Evolutionary conservation across 2,113 vertebrate species (phyloP).

Genomic region (Trogon melanurus): DNA sequence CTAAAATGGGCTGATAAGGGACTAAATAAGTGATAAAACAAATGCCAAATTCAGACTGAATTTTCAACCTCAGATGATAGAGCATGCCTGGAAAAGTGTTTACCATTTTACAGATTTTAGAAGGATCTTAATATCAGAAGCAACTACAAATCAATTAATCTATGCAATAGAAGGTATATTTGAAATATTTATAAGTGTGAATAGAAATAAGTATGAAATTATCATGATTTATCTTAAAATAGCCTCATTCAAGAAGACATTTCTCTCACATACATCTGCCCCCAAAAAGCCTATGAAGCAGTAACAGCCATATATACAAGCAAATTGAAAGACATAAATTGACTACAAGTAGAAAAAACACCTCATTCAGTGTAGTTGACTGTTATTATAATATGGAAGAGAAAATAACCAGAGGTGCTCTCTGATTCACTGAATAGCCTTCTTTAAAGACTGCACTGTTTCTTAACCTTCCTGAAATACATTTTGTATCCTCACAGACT

Average conservation of each 20-base stretch:
- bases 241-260: not conserved
- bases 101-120: not conserved
- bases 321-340: not conserved
- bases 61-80: not conserved
- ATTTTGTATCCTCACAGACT: not conserved
- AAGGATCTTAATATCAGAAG: not conserved
- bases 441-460: not conserved
- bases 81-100: not conserved
- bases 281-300: not conserved
- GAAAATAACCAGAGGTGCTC: not conserved
- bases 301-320: not conserved
- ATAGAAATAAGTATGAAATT: not conserved
- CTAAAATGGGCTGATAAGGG: not conserved
- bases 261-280: not conserved
- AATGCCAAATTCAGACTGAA: not conserved
- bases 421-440: not conserved
- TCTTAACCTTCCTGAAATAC: not conserved
- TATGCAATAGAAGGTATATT: not conserved
- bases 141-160: not conserved
- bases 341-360: not conserved
- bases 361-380: accelerated
- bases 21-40: not conserved
- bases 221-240: not conserved
- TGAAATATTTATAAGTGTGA: not conserved
- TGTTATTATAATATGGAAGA: not conserved